These are phyloP conservation scores for Lamprotornis superbus DNA, from an alignment of 2,113 vertebrate species.

Conservation along the genomic window DNA sequence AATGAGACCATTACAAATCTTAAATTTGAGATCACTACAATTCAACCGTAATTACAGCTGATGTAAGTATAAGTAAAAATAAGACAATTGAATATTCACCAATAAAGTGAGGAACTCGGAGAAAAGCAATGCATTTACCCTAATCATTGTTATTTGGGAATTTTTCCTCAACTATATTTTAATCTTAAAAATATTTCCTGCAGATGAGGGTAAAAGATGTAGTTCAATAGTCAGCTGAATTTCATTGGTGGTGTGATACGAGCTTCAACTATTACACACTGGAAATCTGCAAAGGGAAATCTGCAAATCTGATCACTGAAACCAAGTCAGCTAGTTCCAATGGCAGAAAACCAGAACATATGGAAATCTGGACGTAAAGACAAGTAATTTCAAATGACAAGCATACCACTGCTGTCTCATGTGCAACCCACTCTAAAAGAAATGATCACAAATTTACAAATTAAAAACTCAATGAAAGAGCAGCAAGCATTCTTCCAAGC, in stretches of 20 bases:
- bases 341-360: not conserved
- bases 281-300: not conserved
- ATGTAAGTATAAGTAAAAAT: not conserved
- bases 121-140: not conserved
- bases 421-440: not conserved
- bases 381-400: not conserved
- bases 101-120: not conserved
- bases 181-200: not conserved
- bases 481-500: not conserved
- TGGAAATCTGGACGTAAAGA: not conserved
- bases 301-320: not conserved
- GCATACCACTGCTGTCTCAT: not conserved
- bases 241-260: not conserved
- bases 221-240: not conserved
- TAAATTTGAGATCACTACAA: not conserved
- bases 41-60: not conserved
- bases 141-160: not conserved
- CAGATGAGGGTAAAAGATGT: not conserved
- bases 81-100: not conserved
- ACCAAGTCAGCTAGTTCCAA: not conserved
- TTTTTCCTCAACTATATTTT: not conserved
- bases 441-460: rapidly evolving
- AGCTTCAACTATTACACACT: not conserved
- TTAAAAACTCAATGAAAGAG: not conserved
- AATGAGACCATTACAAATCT: not conserved